Percentiles rank a stretch among this genome's conserved stretches.
Conservation (phyloP, 2,797 vertebrate genomes). For the Babyrousa celebensis region DNA sequence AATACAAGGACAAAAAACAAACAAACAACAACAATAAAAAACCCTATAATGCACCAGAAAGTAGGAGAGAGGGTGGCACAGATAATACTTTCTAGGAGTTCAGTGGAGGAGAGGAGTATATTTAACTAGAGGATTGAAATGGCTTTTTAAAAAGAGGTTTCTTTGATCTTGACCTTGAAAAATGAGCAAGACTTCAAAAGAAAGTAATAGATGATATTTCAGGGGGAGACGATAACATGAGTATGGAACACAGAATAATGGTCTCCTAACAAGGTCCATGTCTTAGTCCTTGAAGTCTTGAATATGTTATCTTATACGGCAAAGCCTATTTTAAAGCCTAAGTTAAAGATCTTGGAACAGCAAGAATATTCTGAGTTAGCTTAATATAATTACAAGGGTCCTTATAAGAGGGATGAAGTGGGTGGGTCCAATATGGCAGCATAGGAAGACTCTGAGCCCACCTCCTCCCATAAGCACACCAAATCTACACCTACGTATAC, state of each 20-base stretch:
- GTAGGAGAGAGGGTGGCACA: background rate
- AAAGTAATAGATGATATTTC: background rate
- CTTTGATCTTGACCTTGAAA: constrained; percentile 2
- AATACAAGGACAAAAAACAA: background rate
- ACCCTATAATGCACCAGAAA: background rate
- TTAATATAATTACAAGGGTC: background rate
- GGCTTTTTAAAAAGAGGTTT: background rate
- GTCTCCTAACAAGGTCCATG: background rate
- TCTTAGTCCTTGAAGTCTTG: background rate
- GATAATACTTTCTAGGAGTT: background rate
- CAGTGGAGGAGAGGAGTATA: background rate
- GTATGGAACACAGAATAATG: background rate
- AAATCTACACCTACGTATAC: no score
- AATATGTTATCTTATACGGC: background rate
- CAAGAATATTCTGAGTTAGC: background rate
- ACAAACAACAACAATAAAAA: background rate
- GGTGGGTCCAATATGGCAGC: no score
- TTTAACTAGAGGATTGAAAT: background rate
- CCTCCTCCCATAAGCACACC: no score
- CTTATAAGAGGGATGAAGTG: background rate
- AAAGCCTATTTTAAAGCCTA: background rate
- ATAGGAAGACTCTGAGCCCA: no score
- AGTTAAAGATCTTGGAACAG: background rate
- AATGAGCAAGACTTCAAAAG: constrained; percentile 1
- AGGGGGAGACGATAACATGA: background rate